These are phyloP conservation scores for Homalodisca vitripennis DNA, from an alignment of 1,140 invertebrate species.

Conservation along the genomic window DNA sequence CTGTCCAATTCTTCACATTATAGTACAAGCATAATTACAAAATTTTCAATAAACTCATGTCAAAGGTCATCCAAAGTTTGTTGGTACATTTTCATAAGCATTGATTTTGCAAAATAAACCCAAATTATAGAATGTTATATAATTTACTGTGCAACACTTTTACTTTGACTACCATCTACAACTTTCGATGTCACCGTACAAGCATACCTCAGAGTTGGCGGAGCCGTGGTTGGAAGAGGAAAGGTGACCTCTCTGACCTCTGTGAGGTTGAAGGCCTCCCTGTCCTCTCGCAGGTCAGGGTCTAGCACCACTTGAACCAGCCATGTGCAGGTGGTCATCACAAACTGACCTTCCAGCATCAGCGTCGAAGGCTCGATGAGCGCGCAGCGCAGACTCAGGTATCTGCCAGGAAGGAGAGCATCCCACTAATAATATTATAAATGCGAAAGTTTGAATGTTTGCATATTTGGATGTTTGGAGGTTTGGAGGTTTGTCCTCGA, in stretches of 20 bases:
- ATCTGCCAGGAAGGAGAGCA: slow-evolving; percentile 53
- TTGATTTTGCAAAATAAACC: background rate
- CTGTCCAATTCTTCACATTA: too few relatives aligned
- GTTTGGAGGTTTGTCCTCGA: too few relatives aligned
- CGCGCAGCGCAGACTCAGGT: slow-evolving; percentile 64
- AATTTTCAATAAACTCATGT: too few relatives aligned
- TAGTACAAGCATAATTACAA: too few relatives aligned
- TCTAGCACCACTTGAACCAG: slow-evolving; percentile 72
- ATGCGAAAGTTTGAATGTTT: too few relatives aligned
- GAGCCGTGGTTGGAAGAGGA: slow-evolving; percentile 61
- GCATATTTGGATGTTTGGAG: too few relatives aligned
- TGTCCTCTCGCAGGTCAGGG: slow-evolving; percentile 42
- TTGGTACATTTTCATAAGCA: background rate
- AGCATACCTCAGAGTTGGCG: slow-evolving; percentile 65
- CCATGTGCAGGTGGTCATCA: slow-evolving; percentile 81
- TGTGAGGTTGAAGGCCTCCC: slow-evolving; percentile 55
- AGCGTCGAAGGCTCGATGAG: slow-evolving; percentile 70
- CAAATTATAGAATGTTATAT: background rate
- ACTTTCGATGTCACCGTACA: too few relatives aligned
- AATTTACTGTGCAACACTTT: background rate
- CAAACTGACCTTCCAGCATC: slow-evolving; percentile 68
- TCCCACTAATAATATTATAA: too few relatives aligned
- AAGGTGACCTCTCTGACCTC: slow-evolving; percentile 58
- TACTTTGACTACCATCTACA: background rate
- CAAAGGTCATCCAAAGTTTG: too few relatives aligned